phyloP scores from a whole-genome alignment of 2,888 invertebrate genomes.

The Leucania comma region DNA sequence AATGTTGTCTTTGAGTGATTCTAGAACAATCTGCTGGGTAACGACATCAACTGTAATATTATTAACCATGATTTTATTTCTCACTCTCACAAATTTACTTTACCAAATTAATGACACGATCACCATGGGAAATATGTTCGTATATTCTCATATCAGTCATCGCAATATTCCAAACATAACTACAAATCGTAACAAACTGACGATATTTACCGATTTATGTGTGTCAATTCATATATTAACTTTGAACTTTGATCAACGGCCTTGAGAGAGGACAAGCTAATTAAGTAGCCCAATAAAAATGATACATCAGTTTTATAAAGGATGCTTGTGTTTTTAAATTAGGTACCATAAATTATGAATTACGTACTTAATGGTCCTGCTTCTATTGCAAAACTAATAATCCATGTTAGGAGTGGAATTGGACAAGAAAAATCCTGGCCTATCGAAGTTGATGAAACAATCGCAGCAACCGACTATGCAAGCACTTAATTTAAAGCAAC shows the following conservation, averaged over 20 bases:
- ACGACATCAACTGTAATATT: neutral
- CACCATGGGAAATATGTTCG: constrained; percentile 16
- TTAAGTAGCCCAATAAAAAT: constrained; percentile 19
- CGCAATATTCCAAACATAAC: constrained; percentile 11
- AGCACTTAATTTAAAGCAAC: constrained; percentile 6
- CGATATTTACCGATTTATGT: constrained; percentile 4
- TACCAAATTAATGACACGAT: constrained; percentile 11
- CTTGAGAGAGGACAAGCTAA: constrained; percentile 17
- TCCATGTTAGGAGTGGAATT: neutral
- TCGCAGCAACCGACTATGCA: neutral
- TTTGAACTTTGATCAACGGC: neutral
- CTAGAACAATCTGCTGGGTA: neutral
- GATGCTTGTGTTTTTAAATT: neutral
- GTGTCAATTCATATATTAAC: constrained; percentile 1
- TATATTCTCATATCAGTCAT: constrained; percentile 6
- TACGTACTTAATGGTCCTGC: neutral
- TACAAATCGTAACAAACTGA: constrained; percentile 10
- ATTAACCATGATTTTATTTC: neutral
- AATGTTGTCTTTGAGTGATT: neutral
- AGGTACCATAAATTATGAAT: neutral
- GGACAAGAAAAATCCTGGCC: neutral
- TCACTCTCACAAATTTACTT: neutral
- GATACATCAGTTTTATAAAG: constrained; percentile 1
- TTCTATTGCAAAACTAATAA: neutral
- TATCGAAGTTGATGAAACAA: constrained; percentile 18